Evolutionary conservation across 92 coral and sea anemone genomes (phyloP), one percentile per base, ranked within the genome.

Genomic region (Ricordea florida): DNA sequence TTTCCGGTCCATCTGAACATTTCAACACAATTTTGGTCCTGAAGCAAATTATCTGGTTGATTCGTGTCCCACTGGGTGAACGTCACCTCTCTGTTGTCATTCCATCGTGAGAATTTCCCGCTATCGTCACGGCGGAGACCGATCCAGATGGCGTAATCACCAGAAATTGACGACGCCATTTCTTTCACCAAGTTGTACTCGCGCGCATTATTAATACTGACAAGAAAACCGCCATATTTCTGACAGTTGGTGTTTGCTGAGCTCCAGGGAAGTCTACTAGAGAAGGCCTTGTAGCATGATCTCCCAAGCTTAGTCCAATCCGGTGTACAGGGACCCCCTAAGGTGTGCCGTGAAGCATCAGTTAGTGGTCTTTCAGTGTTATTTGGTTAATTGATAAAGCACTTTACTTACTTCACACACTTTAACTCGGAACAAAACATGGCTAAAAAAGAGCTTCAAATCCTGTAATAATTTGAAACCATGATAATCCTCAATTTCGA

Each of bases 91-190:
- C 47, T 45, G 4, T 52, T 76, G 34, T 76, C 48, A 7, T 36
- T 50, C 82, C 82, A 76, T 10, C 26, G 57, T 11, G 59, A 47
- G 15, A 56, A 41, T 5, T 20, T 20, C 8, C 68, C 82, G 2
- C 4, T 1, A 24, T 59, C 28, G 47, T 64, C 64, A 18, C 82
- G 76, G 9, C 47, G 62, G 23, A 76, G 72, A 4, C 82, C 82
- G 29, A 76, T 63, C 82, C 82, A 76, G 23, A 64, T 21, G 10
- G 48, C 64, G 40, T 69, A 69, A 26, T 69, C 76, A 7, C 64
- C 76, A 0, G 2, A 26, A 6, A 67, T 59, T 36, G 9, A n/a
- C 7, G 64, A 17, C 18, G 76, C 44, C 52, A 52, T 17, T 50
- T 17, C 55, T 16, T 3, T 40, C 2, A 69, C 25, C 28, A 69